phyloP scores from a whole-genome alignment of 2,797 vertebrate genomes.

The Phoxinus dragarum region DNA sequence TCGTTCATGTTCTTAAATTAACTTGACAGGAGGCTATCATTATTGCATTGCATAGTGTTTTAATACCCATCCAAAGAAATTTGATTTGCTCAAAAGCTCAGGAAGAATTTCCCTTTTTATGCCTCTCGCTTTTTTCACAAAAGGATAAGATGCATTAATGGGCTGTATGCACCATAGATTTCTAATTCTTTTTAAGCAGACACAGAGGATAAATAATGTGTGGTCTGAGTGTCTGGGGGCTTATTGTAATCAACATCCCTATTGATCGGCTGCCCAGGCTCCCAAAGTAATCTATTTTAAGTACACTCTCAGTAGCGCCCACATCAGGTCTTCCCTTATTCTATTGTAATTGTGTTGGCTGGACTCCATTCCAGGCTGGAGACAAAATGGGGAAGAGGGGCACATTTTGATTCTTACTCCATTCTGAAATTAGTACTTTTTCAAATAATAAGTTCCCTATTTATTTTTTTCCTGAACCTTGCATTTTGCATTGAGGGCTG shows the following conservation, averaged over 20 bases:
- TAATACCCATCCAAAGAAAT: constrained; percentile 11
- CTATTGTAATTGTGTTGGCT: constrained; percentile 73
- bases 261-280: constrained; percentile 85
- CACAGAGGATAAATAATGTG: constrained; percentile 85
- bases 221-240: constrained; percentile 79
- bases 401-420: neutral
- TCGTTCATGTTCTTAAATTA: neutral
- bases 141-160: constrained; percentile 43
- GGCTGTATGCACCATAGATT: constrained; percentile 85
- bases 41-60: constrained; percentile 21
- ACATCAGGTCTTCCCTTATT: constrained; percentile 60
- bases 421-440: neutral
- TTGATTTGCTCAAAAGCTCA: constrained; percentile 2
- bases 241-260: constrained; percentile 88
- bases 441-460: neutral
- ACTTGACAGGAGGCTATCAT: constrained; percentile 5
- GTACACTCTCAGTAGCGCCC: constrained; percentile 77
- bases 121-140: neutral
- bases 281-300: constrained; percentile 93
- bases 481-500: neutral
- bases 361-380: constrained; percentile 64
- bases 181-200: constrained; percentile 58
- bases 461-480: neutral
- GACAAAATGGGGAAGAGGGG: neutral
- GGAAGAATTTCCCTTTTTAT: constrained; percentile 27